These are phyloP conservation scores for Metopolophium dirhodum DNA, from an alignment of 1,140 invertebrate genomes.

Conservation along the genomic window DNA sequence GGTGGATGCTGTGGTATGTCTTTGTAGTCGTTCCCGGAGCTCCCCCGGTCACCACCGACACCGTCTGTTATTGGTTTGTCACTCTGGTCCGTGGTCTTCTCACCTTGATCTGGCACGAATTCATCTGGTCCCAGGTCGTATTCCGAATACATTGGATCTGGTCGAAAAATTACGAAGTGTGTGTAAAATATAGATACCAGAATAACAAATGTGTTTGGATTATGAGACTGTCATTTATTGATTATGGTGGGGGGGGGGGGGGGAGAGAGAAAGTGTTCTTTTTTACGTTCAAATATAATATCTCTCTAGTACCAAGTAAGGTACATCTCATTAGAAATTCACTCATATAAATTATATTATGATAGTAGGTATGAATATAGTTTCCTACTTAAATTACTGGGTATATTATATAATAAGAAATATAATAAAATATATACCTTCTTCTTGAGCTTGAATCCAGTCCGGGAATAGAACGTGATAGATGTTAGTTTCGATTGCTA, in stretches of 20 bases:
- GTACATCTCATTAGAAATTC: no score
- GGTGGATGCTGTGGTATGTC: slow-evolving; percentile 61
- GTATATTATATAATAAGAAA: not conserved
- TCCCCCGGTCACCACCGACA: slow-evolving; percentile 61
- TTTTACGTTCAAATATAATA: no score
- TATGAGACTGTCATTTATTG: not conserved
- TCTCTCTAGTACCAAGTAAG: no score
- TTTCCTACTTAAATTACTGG: no score
- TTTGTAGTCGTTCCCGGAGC: slow-evolving; percentile 49
- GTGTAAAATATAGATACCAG: not conserved
- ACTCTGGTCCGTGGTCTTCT: slow-evolving; percentile 61
- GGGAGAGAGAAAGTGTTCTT: no score
- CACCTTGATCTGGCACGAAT: slow-evolving; percentile 62
- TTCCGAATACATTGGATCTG: slow-evolving; percentile 39
- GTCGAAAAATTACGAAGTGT: not conserved
- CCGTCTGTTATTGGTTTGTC: slow-evolving; percentile 60
- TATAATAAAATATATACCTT: slow-evolving; percentile 36
- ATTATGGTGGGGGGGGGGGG: no score
- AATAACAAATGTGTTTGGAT: not conserved
- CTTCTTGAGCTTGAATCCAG: slow-evolving; percentile 59
- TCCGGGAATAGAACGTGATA: slow-evolving; percentile 63
- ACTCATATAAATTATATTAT: no score
- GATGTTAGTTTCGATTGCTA: slow-evolving; percentile 63
- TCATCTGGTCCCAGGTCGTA: slow-evolving; percentile 31
- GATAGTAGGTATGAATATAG: no score